phyloP scores from a whole-genome alignment of 2,888 invertebrate species.

The Dicyrtoma fusca region DNA sequence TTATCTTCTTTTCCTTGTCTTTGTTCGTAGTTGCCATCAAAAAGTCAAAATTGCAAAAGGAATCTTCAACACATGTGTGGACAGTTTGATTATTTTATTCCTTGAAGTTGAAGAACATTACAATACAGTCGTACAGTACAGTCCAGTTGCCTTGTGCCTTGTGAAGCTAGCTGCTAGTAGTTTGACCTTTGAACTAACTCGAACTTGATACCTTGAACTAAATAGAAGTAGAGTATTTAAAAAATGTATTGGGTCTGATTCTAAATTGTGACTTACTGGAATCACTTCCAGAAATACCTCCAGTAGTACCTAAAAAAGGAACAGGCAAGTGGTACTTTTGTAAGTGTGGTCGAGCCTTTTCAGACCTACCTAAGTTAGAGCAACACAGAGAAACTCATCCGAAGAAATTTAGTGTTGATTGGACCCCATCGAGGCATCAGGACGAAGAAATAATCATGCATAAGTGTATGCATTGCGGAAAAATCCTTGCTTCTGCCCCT shows the following conservation, averaged over 20 bases:
- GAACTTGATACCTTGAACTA: too few species aligned
- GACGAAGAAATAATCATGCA: conserved; percentile 17
- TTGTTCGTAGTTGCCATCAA: conserved; percentile 7
- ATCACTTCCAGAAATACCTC: conserved; percentile 18
- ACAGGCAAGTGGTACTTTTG: conserved; percentile 24
- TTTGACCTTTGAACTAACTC: neutral
- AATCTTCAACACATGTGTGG: neutral
- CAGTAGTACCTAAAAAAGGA: conserved; percentile 6
- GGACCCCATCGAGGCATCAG: neutral
- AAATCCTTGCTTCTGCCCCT: conserved; percentile 1
- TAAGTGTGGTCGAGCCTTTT: conserved; percentile 23
- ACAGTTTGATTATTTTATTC: conserved; percentile 14
- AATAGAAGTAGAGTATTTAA: neutral
- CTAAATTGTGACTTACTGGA: neutral
- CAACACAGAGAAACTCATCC: conserved; percentile 21
- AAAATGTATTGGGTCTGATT: too few species aligned
- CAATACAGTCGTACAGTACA: neutral
- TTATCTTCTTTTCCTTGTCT: neutral
- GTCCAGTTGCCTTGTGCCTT: neutral
- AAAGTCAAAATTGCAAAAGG: neutral
- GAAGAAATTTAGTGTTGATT: conserved; percentile 8
- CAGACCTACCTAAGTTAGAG: neutral
- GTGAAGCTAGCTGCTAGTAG: too few species aligned
- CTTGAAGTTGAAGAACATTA: neutral
- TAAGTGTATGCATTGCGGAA: conserved; percentile 18